These are phyloP conservation scores for Tiaroga cobitis DNA, from an alignment of 2,797 vertebrate genomes.

Conservation along the genomic window DNA sequence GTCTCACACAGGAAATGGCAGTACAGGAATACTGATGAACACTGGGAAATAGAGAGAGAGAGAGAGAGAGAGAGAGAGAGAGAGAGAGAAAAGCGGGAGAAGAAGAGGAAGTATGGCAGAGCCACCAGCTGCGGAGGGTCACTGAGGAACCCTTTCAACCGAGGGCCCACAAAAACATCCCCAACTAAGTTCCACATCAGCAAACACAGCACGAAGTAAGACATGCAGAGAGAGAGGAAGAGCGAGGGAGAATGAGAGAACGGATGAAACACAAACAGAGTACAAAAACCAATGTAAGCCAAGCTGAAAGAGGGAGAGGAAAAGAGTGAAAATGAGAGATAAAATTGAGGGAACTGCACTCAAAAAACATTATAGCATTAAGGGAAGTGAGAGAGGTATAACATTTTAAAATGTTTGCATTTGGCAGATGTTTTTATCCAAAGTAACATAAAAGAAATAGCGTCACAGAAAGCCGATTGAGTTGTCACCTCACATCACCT, in stretches of 20 bases:
- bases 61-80: conserved; percentile 1
- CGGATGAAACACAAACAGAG: conserved; percentile 38
- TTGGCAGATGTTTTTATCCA: not conserved
- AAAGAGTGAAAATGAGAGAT: conserved; percentile 51
- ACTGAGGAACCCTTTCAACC: conserved; percentile 78
- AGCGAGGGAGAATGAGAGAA: conserved; percentile 32
- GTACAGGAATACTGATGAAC: conserved; percentile 80
- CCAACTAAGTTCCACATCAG: conserved; percentile 53
- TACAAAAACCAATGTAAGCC: conserved; percentile 42
- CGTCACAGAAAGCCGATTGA: not conserved
- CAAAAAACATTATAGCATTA: not conserved
- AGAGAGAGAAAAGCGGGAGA: conserved; percentile 27
- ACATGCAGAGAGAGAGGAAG: conserved; percentile 42
- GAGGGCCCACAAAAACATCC: conserved; percentile 55
- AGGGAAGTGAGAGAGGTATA: not conserved
- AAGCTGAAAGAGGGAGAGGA: conserved; percentile 27
- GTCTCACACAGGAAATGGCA: conserved; percentile 77
- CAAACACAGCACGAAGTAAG: conserved; percentile 57
- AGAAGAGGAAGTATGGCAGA: conserved; percentile 80
- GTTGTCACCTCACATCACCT: not conserved
- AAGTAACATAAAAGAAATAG: not conserved
- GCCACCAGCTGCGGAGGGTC: conserved; percentile 81
- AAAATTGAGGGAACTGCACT: not conserved
- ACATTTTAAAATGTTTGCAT: not conserved
- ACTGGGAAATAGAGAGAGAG: conserved; percentile 67